Percentiles rank a stretch among this genome's conserved stretches.
phyloP scores from a whole-genome alignment of 2,888 invertebrate species.

The Drosophila algonquin region DNA sequence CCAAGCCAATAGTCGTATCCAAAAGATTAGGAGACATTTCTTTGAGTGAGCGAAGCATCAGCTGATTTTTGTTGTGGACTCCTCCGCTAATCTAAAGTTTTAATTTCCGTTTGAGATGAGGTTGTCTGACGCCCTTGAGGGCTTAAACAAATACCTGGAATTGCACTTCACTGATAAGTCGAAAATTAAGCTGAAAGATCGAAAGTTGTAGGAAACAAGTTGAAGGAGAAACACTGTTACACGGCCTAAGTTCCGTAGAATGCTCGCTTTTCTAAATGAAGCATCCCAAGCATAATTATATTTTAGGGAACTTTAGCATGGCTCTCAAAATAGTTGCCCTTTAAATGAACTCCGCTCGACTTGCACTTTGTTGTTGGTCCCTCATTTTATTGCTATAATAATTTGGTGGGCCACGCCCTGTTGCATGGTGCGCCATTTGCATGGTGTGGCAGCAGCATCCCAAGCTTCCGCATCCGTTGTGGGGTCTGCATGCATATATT shows the following conservation, averaged over 20 bases:
- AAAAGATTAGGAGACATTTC: constrained; percentile 7
- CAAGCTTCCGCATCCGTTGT: constrained; percentile 1
- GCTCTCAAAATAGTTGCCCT: constrained; percentile 33
- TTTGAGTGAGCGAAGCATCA: constrained; percentile 13
- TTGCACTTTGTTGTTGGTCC: constrained; percentile 21
- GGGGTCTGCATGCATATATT: constrained; percentile 66
- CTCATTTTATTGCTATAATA: constrained; percentile 53
- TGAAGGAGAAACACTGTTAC: too few relatives aligned
- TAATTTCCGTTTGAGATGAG: neutral
- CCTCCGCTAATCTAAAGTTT: neutral
- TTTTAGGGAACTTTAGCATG: neutral
- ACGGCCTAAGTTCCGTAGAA: too few relatives aligned
- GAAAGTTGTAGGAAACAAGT: neutral
- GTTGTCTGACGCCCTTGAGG: neutral
- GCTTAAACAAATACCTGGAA: neutral
- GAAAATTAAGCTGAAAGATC: neutral
- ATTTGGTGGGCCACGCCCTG: constrained; percentile 38
- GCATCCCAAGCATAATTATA: neutral
- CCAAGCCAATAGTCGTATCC: neutral
- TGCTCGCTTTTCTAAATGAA: too few relatives aligned
- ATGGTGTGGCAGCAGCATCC: constrained; percentile 34
- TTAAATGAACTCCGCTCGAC: constrained; percentile 54
- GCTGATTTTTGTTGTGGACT: constrained; percentile 17
- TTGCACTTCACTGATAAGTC: neutral
- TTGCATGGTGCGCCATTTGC: constrained; percentile 48